Evolutionary conservation across 2,797 vertebrate genomes (phyloP), one percentile per base, ranked within the genome.

Genomic region (Lerista edwardsae): DNA sequence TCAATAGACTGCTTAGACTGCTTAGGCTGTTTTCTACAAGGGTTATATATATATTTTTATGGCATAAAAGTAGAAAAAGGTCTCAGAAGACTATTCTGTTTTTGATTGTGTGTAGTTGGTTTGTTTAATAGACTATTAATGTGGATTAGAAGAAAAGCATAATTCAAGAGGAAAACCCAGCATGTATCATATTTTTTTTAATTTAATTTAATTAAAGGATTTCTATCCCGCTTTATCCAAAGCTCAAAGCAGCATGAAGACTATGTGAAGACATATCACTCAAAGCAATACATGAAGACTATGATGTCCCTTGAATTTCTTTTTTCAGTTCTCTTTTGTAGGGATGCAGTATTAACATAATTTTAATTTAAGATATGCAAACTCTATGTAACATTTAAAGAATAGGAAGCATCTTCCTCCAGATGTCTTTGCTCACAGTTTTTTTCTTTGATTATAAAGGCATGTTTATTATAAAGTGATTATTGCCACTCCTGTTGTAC

Each of bases 111-210:
- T 36, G 8, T 67, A 86, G 61, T 34, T 76, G 72, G 34, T 79
- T 86, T 75, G 86, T 68, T 83, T 79, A 34, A 27, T 74, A 8
- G 73, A 36, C 47, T 82, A 55, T 87, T 86, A 85, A 89, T 86
- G 80, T 82, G 81, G 77, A 71, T 55, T 80, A 88, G 77, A 87
- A 84, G 57, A 80, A 90, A 76, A 90, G 73, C 79, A 86, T 82
- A 92, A 87, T 51, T 64, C 7, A 47, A 21, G 44, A 29, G 36
- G 47, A 51, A 73, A 44, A 39, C 29, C 39, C 41, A n/a, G 23
- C 29, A 44, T 61, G 44, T 1, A 12, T 61, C 29, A 27, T 47
- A 47, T 47, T 47, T 47, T 47, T 47, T 47, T n/a, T n/a, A n/a
- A 47, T 11, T 47, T 47, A 47, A 47, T 47, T 47, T 47, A 47